Base-by-base conservation (phyloP, 2,113 vertebrate genomes). In the Hystrix brachyura region DNA sequence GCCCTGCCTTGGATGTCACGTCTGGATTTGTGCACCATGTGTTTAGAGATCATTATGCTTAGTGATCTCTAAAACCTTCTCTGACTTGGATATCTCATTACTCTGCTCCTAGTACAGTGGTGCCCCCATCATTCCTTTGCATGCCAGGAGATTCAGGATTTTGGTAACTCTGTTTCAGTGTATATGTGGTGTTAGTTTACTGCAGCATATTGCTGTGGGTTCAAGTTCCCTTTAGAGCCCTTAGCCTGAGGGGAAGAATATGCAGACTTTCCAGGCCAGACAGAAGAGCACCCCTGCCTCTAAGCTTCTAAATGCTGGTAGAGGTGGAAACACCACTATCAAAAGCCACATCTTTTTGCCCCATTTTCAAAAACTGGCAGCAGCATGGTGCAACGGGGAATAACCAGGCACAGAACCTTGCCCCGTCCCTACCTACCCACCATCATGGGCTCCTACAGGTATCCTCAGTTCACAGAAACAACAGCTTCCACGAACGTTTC, bases 351-450 rank as follows among this genome's bases (percentile, higher is more conserved):
- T 32, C 38, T 21, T 60, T 43, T 7, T 76, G 21, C 21, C 1
- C 8, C n/a, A 32, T 81, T 9, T 92, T 80, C 46, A 86, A n/a
- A 88, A 81, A 7, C 6, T 29, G 32, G 38, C 71, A 27, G 12
- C 1, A 14, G 38, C 18, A 17, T 15, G 27, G n/a, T 21, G 34
- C 55, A 51, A 21, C 80, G 5, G 8, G 6, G 18, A 64, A 17
- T 10, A 59, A 12, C 10, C 32, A 10, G 0, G 10, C 27, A 1
- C 1, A 25, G 51, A 51, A 57, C 14, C 25, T 14, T 0, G 0
- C 5, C 10, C n/a, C 6, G 3, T 25, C 4, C 18, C 6, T 0
- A 0, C 0, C 7, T 4, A 1, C 21, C 27, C 23, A 29, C 17
- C 5, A 4, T 5, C 29, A 4, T 57, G 0, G 3, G 13, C 48